A percentile compares a stretch with the other conserved stretches of the same genome.
Evolutionary conservation across 2,797 vertebrate species (phyloP).

Genomic region (Phoxinus dragarum): DNA sequence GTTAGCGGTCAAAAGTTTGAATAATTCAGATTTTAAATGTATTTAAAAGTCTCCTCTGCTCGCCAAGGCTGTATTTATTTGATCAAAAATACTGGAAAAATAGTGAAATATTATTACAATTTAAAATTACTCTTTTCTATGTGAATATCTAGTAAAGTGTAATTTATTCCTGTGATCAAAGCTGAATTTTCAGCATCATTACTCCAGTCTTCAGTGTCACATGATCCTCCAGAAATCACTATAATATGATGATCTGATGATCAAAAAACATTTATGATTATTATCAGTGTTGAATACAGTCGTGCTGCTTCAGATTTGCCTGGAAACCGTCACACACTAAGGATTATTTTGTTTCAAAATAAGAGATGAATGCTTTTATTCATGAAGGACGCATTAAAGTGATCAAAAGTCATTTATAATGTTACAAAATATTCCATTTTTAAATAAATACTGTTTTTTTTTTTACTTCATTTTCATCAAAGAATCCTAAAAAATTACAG

Average conservation of each 20-base stretch:
- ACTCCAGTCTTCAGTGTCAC: slow-evolving; percentile 8
- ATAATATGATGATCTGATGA: too few species aligned
- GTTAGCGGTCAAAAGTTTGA: not conserved
- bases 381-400: not conserved
- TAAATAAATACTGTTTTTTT: too few species aligned
- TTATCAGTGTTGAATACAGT: not conserved
- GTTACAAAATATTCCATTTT: too few species aligned
- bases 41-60: not conserved
- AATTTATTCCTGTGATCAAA: not conserved
- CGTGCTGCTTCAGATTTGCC: rapidly evolving
- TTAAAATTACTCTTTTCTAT: not conserved
- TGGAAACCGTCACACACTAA: not conserved
- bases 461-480: not conserved
- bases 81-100: not conserved
- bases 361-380: too few species aligned
- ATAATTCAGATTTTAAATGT: not conserved
- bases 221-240: not conserved
- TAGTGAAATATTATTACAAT: not conserved
- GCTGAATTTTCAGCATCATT: not conserved
- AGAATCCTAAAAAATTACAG: not conserved
- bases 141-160: not conserved
- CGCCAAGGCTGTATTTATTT: not conserved
- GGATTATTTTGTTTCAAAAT: not conserved
- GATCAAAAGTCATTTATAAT: not conserved
- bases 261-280: not conserved